Conservation (phyloP, 1,140 invertebrate species). For the Pomacea maculata region DNA sequence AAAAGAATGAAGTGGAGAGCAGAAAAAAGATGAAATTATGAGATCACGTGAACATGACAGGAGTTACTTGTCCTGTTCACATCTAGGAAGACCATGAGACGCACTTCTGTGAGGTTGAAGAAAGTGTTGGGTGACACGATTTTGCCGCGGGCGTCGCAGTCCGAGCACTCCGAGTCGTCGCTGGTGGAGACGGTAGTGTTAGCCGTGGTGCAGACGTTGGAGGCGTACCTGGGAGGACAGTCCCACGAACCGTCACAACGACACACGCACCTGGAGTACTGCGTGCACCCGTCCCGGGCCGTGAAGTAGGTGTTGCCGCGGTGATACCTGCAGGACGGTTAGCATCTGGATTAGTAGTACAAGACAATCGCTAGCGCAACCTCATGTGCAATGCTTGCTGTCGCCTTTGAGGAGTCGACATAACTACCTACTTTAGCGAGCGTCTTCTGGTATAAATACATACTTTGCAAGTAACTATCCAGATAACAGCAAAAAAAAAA, state of each 20-base stretch:
- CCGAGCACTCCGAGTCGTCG: constrained; percentile 31
- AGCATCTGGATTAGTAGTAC: too few relatives aligned
- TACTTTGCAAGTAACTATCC: too few relatives aligned
- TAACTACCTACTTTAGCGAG: too few relatives aligned
- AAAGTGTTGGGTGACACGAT: constrained; percentile 27
- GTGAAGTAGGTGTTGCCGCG: constrained; percentile 34
- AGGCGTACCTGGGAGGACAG: constrained; percentile 10
- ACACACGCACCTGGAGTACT: constrained; percentile 25
- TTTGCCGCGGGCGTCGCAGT: constrained; percentile 30
- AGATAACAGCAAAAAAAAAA: too few relatives aligned
- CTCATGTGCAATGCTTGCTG: too few relatives aligned
- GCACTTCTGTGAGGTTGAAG: constrained; percentile 28
- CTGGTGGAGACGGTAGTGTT: constrained; percentile 19
- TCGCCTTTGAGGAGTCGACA: too few relatives aligned
- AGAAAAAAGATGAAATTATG: constrained; percentile 10
- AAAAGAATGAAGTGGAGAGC: too few relatives aligned
- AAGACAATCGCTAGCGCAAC: too few relatives aligned
- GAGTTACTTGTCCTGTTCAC: too few relatives aligned
- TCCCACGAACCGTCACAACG: constrained; percentile 26
- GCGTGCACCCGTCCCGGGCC: constrained; percentile 29
- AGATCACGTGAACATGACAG: constrained; percentile 4
- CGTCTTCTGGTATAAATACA: too few relatives aligned
- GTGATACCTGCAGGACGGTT: constrained; percentile 14
- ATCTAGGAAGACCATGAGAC: background rate
- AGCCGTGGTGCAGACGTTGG: constrained; percentile 10